Conservation (phyloP, 2,888 invertebrate genomes). For the Leptopilina myrica region DNA sequence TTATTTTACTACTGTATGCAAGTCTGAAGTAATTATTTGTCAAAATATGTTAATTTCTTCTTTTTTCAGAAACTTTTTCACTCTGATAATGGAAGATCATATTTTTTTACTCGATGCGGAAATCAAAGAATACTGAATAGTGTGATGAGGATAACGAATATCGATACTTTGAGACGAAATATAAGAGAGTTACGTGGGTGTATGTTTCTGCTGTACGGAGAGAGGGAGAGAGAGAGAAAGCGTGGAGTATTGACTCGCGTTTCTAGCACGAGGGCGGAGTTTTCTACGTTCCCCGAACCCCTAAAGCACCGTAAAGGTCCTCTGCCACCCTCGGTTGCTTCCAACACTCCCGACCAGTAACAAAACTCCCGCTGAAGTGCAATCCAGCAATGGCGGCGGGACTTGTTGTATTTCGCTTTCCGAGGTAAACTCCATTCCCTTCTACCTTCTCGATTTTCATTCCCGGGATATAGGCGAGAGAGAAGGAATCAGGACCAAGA, state of each 20-base stretch:
- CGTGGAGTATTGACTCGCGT: constrained; percentile 73
- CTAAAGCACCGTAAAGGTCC: constrained; percentile 42
- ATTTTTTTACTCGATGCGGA: background rate
- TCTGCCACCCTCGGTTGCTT: constrained; percentile 45
- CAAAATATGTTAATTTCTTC: too few species aligned
- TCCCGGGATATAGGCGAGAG: constrained; percentile 46
- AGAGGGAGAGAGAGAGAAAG: too few species aligned
- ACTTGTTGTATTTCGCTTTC: constrained; percentile 76
- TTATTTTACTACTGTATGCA: too few species aligned
- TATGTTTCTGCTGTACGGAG: constrained; percentile 19
- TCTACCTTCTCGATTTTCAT: constrained; percentile 60
- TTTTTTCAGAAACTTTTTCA: too few species aligned
- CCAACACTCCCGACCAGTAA: constrained; percentile 56
- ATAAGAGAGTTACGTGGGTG: constrained; percentile 4
- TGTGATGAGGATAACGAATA: constrained; percentile 47
- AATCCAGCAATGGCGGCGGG: constrained; percentile 76
- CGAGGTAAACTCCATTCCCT: constrained; percentile 68
- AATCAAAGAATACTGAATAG: constrained; percentile 5
- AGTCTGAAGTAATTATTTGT: too few species aligned
- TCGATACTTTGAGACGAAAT: constrained; percentile 39
- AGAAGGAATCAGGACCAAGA: constrained; percentile 37
- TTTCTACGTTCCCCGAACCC: constrained; percentile 66
- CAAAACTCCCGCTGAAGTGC: constrained; percentile 72
- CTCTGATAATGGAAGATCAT: background rate
- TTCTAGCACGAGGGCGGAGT: constrained; percentile 74